Evolutionary conservation across 1,140 invertebrate species (phyloP).

Genomic region (Ericerus pela): DNA sequence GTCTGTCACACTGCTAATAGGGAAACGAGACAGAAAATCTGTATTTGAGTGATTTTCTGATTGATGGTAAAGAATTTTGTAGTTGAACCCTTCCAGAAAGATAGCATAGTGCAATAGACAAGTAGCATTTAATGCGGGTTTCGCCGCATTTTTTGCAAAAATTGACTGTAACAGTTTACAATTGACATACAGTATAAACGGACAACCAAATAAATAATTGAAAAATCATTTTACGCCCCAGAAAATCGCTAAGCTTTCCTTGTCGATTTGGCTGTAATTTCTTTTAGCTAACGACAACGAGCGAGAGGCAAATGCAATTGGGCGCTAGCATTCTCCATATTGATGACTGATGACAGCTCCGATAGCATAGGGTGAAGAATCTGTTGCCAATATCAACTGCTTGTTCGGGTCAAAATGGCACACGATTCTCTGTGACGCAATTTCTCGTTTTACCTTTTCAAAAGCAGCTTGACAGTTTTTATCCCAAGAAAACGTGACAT

Average conservation of each 20-base stretch:
- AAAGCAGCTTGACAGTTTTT: conserved; percentile 13
- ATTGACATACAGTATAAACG: no score
- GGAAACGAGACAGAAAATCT: no score
- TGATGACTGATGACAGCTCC: conserved; percentile 14
- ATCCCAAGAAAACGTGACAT: conserved; percentile 20
- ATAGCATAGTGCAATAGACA: no score
- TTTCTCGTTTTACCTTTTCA: conserved; percentile 14
- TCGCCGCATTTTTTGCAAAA: no score
- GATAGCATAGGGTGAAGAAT: conserved; percentile 20
- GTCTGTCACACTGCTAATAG: no score
- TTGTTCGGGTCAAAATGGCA: conserved; percentile 19
- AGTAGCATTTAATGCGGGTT: no score
- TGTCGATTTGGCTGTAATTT: conserved; percentile 28
- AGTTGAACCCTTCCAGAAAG: no score
- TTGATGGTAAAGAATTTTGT: no score
- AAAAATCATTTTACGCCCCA: conserved; percentile 33
- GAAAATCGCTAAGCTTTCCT: conserved; percentile 38
- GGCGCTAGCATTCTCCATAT: conserved; percentile 4
- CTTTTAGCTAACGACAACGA: conserved; percentile 23
- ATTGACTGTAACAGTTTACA: no score
- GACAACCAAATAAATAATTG: no score
- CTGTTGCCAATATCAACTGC: conserved; percentile 16
- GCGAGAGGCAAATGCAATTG: conserved; percentile 26
- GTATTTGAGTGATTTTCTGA: no score
- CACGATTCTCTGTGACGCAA: conserved; percentile 15